Base-by-base conservation (phyloP, 2,888 invertebrate genomes). In the Chelonus formosanus region DNA sequence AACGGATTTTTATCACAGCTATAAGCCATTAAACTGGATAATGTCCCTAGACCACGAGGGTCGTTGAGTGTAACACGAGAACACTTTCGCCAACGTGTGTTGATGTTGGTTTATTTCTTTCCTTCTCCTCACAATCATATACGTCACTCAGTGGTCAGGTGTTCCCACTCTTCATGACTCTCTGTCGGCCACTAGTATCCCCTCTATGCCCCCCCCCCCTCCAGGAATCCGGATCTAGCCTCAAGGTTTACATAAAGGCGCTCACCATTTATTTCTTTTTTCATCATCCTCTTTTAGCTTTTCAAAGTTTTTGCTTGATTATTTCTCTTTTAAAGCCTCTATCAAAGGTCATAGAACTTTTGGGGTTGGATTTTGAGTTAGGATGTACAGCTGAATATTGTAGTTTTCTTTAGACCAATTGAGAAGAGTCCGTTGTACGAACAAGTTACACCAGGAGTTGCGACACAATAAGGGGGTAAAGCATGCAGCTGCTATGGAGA, bases 191-290 rank as follows among this genome's bases (percentile, higher is more conserved):
- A 32, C 54, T 43, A 44, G 62, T 32, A 56, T 61, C 43, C 50
- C 63, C 57, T 56, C 44, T 59, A 50, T 57, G 56, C 45, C 36
- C 61, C 50, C 74, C 69, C 73, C 45, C 36, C 61, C 50, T 74
- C 69, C 73, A 77, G 79, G 80, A 82, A 82, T 81, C 82, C 82
- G 82, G 82, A 81, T 81, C 81, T 81, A 77, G 76, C 74, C 78
- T 82, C 80, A 81, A 82, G 81, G 81, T 81, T 82, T 81, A 80
- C 77, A 80, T 80, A 80, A 80, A 81, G 74, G 75, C 80, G 76
- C 75, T 75, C 67, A 8, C 52, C 32, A 7, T 32, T 57, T 54
- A n/a, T 52, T 58, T n/a, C 52, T 58, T 64, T 68, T 62, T 68
- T 71, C 64, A 35, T n/a, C 63, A 35, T 50, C 67, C 34, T n/a